Evolutionary conservation across 2,797 vertebrate genomes (phyloP), one percentile per base, ranked within the genome.

Genomic region (Neomorphus geoffroyi): DNA sequence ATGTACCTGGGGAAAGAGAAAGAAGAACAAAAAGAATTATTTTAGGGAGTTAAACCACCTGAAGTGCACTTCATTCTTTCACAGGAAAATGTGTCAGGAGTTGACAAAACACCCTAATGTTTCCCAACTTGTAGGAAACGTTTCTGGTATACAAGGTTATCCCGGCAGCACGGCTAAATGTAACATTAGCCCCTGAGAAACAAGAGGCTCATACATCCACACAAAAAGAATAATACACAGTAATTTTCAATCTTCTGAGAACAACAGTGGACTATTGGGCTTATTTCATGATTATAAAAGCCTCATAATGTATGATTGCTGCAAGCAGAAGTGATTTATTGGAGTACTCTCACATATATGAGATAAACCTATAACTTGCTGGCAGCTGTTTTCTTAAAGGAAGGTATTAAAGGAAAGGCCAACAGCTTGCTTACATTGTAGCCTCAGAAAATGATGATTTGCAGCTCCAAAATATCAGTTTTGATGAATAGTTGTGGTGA

Each of bases 261-360:
- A 92, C 74, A 95, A 84, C 81, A 82, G 80, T 97, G 94, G 92
- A 95, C 96, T 97, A 97, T 88, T 93, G 53, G 95, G 88, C 94
- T 98, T 98, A 97, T 97, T 98, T 97, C 96, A 97, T 96, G 96
- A 96, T 97, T 97, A 96, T 97, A 96, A 97, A 97, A 97, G 88
- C 86, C 92, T 96, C 97, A 97, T 97, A 97, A 97, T 96, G 96
- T 96, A 96, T 97, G 96, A 97, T 78, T 96, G 89, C 96, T 97
- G 83, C 84, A 94, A 97, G 94, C 77, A 95, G 96, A 95, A 90
- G 60, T 97, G 97, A 98, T 98, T 98, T 98, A 97, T 97, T 97
- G 96, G 60, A 91, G 86, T 86, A 88, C 88, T 97, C 72, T 97
- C 84, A 83, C 65, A 93, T 89, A 94, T 92, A 87, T 88, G 94